Conservation (phyloP, 2,113 vertebrate species). For the Oryzias celebensis region DNA sequence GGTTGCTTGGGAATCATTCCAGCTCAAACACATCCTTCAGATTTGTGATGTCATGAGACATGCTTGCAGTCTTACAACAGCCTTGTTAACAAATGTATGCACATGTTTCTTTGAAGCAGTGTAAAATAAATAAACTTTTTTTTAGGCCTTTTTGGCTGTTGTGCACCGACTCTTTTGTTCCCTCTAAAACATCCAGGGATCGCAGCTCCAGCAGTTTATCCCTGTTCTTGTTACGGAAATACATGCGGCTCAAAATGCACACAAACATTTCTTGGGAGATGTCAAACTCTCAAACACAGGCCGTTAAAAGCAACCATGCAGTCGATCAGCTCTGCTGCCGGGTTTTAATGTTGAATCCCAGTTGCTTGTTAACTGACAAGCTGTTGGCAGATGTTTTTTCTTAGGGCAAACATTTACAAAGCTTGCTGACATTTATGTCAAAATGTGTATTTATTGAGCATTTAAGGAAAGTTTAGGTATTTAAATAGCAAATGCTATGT, state of each 20-base stretch:
- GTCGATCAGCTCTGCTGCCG: conserved; percentile 2
- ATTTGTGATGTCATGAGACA: background rate
- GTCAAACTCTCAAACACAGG: background rate
- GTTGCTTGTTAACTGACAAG: conserved; percentile 16
- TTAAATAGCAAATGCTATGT: background rate
- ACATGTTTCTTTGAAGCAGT: background rate
- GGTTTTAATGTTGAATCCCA: conserved; percentile 10
- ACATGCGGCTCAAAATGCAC: background rate
- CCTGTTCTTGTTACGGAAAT: background rate
- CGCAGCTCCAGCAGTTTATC: background rate
- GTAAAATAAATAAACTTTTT: background rate
- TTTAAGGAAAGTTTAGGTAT: background rate
- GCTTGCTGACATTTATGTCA: conserved; percentile 9
- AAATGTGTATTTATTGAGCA: background rate
- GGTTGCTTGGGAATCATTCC: background rate
- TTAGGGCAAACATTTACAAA: background rate
- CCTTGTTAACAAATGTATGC: background rate
- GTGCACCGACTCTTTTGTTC: background rate
- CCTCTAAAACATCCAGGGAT: background rate
- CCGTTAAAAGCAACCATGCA: conserved; percentile 12
- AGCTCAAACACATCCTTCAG: background rate
- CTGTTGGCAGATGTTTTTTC: background rate
- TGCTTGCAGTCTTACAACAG: background rate
- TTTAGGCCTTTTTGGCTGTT: background rate
- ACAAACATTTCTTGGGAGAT: background rate